Evolutionary conservation across 2,888 invertebrate species (phyloP), one percentile per base, ranked within the genome.

Genomic region (Microplitis manilae): DNA sequence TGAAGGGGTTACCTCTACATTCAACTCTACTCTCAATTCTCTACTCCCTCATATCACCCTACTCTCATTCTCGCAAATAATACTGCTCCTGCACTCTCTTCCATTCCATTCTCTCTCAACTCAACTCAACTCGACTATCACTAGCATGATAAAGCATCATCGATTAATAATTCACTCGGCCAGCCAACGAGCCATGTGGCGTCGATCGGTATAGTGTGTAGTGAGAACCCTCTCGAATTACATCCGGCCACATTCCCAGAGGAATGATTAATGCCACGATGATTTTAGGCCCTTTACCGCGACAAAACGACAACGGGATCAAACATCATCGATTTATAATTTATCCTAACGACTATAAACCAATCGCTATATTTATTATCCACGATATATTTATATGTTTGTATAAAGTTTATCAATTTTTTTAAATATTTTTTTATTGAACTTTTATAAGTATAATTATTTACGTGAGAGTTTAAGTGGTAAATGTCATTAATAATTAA

Each of bases 121-220:
- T 50, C 50, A 50, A 50, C 50, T 8, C 50, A 50, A 50, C 61
- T 50, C 72, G 15, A 38, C 62, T 38, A 72, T 72, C 73, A 73
- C 30, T 73, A 67, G 59, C 73, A 77, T 77, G 74, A 77, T 77
- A 67, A 77, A 77, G 77, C 74, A 41, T 74, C 74, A 77, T 77
- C 74, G 77, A 75, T 77, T 71, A 75, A 77, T 77, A 77, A 77
- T 77, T 77, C 77, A 77, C 70, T 74, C 77, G 65, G 59, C 68
- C 62, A 65, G 70, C 74, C 77, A 75, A 74, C 74, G 74, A 77
- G 61, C 74, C 74, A 77, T 77, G 74, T 77, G 77, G 71, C 77
- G 67, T 74, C 74, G 67, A 77, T 77, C 74, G 71, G 38, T 30
- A 40, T 50, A 64, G 50, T 13, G 67, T 67, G 73, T 67, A 67